phyloP scores from a whole-genome alignment of 2,888 invertebrate species.

The Chrysomela aeneicollis region DNA sequence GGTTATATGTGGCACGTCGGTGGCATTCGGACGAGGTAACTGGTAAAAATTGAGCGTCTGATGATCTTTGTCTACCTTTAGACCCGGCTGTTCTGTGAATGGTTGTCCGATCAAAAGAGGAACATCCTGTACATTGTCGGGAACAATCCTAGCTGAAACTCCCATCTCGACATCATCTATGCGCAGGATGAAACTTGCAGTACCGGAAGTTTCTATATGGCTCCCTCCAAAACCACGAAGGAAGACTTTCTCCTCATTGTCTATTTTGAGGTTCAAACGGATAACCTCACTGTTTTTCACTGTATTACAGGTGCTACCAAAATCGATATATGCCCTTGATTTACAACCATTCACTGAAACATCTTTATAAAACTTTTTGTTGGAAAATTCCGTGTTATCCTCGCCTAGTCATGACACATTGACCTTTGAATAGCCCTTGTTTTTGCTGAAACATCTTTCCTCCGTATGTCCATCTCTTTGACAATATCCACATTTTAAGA shows the following conservation, averaged over 20 bases:
- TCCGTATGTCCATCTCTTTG: background rate
- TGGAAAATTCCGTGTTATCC: background rate
- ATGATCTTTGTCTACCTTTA: background rate
- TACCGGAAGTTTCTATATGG: background rate
- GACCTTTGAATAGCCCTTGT: background rate
- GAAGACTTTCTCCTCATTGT: background rate
- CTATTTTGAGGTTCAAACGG: background rate
- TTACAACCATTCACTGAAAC: background rate
- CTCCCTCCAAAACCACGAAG: background rate
- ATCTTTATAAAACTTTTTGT: background rate
- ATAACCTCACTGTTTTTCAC: background rate
- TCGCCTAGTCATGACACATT: background rate
- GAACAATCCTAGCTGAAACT: background rate
- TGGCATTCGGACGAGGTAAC: no score
- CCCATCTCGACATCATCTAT: background rate
- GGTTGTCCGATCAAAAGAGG: background rate
- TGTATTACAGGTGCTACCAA: background rate
- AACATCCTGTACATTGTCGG: background rate
- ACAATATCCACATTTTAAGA: background rate
- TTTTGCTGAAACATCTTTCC: background rate
- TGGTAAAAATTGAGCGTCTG: background rate
- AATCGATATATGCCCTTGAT: background rate
- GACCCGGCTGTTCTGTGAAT: background rate
- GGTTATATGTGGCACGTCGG: no score
- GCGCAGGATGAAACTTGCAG: background rate